These are phyloP conservation scores for Ctenopoma kingsleyae DNA, from an alignment of 2,797 vertebrate species.

Conservation along the genomic window DNA sequence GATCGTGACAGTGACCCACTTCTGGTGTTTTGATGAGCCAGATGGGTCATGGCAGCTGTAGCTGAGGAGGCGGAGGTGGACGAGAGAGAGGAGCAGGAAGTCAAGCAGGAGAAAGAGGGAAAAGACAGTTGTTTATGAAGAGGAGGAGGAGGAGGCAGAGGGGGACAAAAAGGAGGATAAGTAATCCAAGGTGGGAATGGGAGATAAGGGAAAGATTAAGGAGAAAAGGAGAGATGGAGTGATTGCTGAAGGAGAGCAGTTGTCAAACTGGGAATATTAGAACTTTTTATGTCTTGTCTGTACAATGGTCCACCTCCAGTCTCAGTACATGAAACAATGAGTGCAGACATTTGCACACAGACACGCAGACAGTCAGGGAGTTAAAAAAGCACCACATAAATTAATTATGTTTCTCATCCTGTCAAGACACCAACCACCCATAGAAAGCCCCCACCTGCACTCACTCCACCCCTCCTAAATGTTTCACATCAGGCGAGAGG, in stretches of 20 bases:
- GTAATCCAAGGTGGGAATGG: conserved; percentile 12
- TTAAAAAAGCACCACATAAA: conserved; percentile 70
- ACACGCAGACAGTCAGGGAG: conserved; percentile 54
- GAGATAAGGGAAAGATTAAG: conserved; percentile 15
- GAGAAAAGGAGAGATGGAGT: not conserved
- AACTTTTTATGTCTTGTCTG: conserved; percentile 40
- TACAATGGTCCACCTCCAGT: conserved; percentile 16
- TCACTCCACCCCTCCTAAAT: conserved; percentile 60
- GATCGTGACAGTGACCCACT: conserved; percentile 82
- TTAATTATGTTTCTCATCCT: conserved; percentile 75
- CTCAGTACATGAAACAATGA: conserved; percentile 62
- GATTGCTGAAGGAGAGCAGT: conserved; percentile 4
- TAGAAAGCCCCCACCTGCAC: conserved; percentile 35
- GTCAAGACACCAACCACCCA: conserved; percentile 61
- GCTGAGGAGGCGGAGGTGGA: conserved; percentile 59
- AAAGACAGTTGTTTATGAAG: conserved; percentile 9
- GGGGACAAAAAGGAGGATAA: conserved; percentile 13
- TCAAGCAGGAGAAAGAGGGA: conserved; percentile 10
- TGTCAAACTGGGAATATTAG: not conserved
- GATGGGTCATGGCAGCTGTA: conserved; percentile 78
- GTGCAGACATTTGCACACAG: conserved; percentile 34
- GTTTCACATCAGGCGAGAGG: conserved; percentile 68
- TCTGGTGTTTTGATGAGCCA: conserved; percentile 81
- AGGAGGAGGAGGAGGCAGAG: not conserved
- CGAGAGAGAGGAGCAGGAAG: conserved; percentile 47